phyloP scores from a whole-genome alignment of 2,113 vertebrate genomes.

The Notarius quadriscutis region DNA sequence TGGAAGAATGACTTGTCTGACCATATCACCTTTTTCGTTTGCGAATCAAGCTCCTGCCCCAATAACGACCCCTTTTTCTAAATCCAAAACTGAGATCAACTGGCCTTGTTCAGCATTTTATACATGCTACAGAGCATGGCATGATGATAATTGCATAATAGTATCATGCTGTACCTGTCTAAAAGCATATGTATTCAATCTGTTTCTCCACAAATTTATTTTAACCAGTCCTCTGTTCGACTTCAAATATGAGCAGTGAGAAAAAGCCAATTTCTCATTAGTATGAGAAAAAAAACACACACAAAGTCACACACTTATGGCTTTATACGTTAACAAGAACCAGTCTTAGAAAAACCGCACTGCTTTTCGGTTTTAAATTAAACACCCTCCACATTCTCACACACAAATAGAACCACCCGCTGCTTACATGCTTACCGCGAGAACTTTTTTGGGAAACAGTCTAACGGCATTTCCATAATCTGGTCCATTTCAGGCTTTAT shows the following conservation, averaged over 20 bases:
- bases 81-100: neutral
- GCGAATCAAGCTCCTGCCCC: neutral
- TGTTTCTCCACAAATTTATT: neutral
- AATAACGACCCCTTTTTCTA: neutral
- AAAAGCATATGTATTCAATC: neutral
- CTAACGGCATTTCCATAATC: slow-evolving; percentile 23
- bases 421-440: slow-evolving; percentile 32
- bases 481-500: slow-evolving; percentile 27
- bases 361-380: slow-evolving; percentile 39
- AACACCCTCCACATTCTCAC: slow-evolving; percentile 24
- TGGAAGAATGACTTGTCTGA: neutral
- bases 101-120: neutral
- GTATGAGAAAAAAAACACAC: neutral
- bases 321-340: slow-evolving; percentile 47
- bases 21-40: neutral
- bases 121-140: neutral
- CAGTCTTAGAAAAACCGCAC: slow-evolving; percentile 50
- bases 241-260: slow-evolving; percentile 13
- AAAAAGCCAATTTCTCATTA: slow-evolving; percentile 14
- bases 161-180: neutral
- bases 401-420: slow-evolving; percentile 33
- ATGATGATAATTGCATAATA: neutral
- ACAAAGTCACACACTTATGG: slow-evolving; percentile 35
- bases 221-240: neutral
- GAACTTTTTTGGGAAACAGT: slow-evolving; percentile 29